Conservation (phyloP, 2,113 vertebrate genomes). For the Taurulus bubalis region DNA sequence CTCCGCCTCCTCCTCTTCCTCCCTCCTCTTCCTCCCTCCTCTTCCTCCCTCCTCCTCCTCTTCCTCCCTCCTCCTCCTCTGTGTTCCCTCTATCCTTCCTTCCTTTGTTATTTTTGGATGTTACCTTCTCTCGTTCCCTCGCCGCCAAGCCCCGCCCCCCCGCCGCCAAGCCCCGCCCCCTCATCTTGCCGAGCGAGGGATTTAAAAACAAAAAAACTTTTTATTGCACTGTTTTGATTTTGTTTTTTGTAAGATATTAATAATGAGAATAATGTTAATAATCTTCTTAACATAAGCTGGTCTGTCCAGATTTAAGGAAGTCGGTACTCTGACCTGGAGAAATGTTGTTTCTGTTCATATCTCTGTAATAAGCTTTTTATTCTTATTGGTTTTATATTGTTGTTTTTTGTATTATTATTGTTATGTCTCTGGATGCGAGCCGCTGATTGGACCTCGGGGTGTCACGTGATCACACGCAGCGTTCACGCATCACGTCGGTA, state of each 20-base stretch:
- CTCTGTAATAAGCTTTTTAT: conserved; percentile 74
- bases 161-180: conserved; percentile 30
- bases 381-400: conserved; percentile 59
- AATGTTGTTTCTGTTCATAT: conserved; percentile 64
- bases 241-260: conserved; percentile 80
- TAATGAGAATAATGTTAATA: conserved; percentile 79
- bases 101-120: conserved; percentile 42
- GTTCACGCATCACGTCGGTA: conserved; percentile 18
- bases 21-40: conserved; percentile 12
- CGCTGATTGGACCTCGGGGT: conserved; percentile 67
- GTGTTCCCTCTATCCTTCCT: conserved; percentile 17
- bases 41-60: conserved; percentile 23
- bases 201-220: conserved; percentile 53
- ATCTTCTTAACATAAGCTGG: conserved; percentile 68
- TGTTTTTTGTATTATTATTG: conserved; percentile 15
- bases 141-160: not conserved
- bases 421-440: conserved; percentile 31
- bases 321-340: conserved; percentile 63
- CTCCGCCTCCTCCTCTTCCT: conserved; percentile 10
- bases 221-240: conserved; percentile 84
- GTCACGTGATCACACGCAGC: conserved; percentile 57
- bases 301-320: conserved; percentile 57
- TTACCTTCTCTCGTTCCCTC: conserved; percentile 23
- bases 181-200: conserved; percentile 48
- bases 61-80: conserved; percentile 42